A percentile compares a stretch with the other conserved stretches of the same genome.
phyloP scores from a whole-genome alignment of 2,888 invertebrate species.

The Eueremaeus valkanovi region DNA sequence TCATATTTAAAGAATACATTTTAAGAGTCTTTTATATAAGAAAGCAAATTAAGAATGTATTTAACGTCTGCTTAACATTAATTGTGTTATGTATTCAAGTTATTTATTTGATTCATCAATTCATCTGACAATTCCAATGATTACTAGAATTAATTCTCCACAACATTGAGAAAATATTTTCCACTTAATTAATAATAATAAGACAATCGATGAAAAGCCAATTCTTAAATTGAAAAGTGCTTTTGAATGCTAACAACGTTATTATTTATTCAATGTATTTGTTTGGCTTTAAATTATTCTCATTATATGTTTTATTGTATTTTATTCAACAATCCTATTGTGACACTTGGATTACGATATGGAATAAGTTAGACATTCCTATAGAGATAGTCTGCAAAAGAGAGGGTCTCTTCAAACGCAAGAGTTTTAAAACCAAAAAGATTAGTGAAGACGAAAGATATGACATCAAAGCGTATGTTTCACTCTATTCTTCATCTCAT shows the following conservation, averaged over 20 bases:
- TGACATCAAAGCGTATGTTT: conserved; percentile 40
- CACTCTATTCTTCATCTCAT: too few relatives aligned
- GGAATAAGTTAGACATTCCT: conserved; percentile 39
- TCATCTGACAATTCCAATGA: not conserved
- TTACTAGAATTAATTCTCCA: not conserved
- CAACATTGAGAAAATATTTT: not conserved
- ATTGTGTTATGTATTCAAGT: not conserved
- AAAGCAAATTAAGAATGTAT: too few relatives aligned
- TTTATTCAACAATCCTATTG: not conserved
- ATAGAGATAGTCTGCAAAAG: conserved; percentile 34
- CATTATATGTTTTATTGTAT: not conserved
- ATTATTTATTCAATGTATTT: conserved; percentile 23
- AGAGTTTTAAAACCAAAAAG: conserved; percentile 34
- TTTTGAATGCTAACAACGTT: not conserved
- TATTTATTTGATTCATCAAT: not conserved
- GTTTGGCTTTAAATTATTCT: not conserved
- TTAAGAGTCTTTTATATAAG: too few relatives aligned
- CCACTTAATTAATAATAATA: not conserved
- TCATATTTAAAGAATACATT: not conserved
- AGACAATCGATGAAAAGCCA: not conserved
- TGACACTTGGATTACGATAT: conserved; percentile 40
- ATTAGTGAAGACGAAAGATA: conserved; percentile 37
- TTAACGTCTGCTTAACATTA: too few relatives aligned
- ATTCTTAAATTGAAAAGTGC: not conserved
- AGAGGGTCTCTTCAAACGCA: conserved; percentile 22